Conservation (phyloP, 2,113 vertebrate species). For the Mustela nigripes region DNA sequence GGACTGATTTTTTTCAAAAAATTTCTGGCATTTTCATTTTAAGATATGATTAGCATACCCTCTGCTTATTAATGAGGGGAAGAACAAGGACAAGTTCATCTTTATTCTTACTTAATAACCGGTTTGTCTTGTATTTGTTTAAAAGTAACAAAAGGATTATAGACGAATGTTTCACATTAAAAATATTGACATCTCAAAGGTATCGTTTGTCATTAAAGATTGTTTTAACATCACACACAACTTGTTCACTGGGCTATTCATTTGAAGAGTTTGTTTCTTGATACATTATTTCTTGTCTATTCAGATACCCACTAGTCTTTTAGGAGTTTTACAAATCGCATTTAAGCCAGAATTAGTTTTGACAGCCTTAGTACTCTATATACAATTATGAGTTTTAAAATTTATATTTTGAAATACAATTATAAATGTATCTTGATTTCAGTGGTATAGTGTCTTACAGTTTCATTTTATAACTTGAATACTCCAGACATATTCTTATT, state of each 20-base stretch:
- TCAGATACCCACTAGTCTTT: slow-evolving; percentile 43
- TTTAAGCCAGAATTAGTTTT: slow-evolving; percentile 54
- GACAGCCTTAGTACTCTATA: neutral
- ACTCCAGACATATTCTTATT: neutral
- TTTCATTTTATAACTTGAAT: slow-evolving; percentile 66
- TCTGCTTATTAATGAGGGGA: slow-evolving; percentile 70
- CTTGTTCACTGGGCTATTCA: slow-evolving; percentile 82
- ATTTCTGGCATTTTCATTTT: slow-evolving; percentile 64
- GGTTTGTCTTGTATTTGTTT: slow-evolving; percentile 66
- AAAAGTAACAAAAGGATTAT: slow-evolving; percentile 69
- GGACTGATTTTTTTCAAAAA: slow-evolving; percentile 59
- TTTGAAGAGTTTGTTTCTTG: slow-evolving; percentile 69
- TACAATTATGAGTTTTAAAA: slow-evolving; percentile 38
- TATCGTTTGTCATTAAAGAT: slow-evolving; percentile 81
- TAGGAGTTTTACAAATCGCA: slow-evolving; percentile 34
- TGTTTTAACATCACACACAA: slow-evolving; percentile 83
- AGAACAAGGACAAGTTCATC: slow-evolving; percentile 66
- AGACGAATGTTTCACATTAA: slow-evolving; percentile 60
- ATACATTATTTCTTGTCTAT: slow-evolving; percentile 59
- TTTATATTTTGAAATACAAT: slow-evolving; percentile 52
- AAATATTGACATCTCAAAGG: slow-evolving; percentile 72
- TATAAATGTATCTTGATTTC: slow-evolving; percentile 54
- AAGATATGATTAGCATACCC: slow-evolving; percentile 63
- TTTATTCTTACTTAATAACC: slow-evolving; percentile 62
- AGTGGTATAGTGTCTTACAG: slow-evolving; percentile 38